Base-by-base conservation (phyloP, 30 jellyfish, hydroid and myxozoan species). In the Nemopilema nomurai region DNA sequence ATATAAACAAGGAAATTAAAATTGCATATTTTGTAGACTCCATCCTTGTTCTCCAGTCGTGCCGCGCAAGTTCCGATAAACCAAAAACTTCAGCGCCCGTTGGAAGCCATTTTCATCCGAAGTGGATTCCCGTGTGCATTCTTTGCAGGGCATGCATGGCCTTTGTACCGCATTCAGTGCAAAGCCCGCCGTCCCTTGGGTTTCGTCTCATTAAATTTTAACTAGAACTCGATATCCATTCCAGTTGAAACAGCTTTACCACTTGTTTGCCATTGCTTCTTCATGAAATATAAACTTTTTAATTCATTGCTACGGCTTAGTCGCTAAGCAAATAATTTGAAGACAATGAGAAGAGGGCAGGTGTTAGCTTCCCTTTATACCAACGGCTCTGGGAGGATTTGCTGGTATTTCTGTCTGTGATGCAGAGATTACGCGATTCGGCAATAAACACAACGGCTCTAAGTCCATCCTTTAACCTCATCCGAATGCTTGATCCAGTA, bases 181-280 rank as follows among this genome's bases (percentile, higher is more conserved):
- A 28, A 7, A 0, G 23, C 80, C 18, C 65, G 0, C 16, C 17
- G 29, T 8, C 17, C 64, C 4, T 21, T 17, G 25, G 64, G 16
- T 41, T 41, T 41, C 63, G 17, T 24, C 64, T 28, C 64, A 28
- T 24, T 30, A 70, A 70, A 70, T 28, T 70, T 70, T 70, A 70
- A 70, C 64, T 8, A 18, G 80, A 19, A 70, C 24, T 29, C 21
- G 19, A 0, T 0, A 19, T 30, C 17, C 9, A 67, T 28, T 18
- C 65, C 23, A 0, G 79, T 78, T 78, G 87, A 78, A 17, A 26
- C 87, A 78, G 87, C 79, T 57, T 78, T 78, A 20, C 33, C 29
- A 76, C 23, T 53, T 78, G 87, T 78, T 78, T 78, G 78, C 79
- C 18, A 64, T 62, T 18, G 66, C 69, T 27, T 78, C 28, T 41